phyloP scores from a whole-genome alignment of 2,888 invertebrate species.

The Autographa pulchrina region DNA sequence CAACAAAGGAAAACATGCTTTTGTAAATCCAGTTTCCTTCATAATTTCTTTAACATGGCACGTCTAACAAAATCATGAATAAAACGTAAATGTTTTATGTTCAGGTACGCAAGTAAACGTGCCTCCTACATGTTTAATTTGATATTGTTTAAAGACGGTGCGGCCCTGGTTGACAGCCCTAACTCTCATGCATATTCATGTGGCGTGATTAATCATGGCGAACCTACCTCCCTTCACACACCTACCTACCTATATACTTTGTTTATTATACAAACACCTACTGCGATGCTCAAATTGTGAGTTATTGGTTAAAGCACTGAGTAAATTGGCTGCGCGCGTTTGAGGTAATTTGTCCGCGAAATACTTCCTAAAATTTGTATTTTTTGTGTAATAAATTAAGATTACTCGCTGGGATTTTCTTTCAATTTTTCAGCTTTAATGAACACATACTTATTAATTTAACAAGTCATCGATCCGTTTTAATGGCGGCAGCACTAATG shows the following conservation, averaged over 20 bases:
- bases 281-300: constrained; percentile 69
- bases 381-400: constrained; percentile 47
- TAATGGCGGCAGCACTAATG: constrained; percentile 20
- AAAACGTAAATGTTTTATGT: constrained; percentile 53
- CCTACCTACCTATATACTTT: constrained; percentile 59
- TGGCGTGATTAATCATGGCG: constrained; percentile 84
- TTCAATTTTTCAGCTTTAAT: constrained; percentile 46
- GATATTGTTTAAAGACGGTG: constrained; percentile 84
- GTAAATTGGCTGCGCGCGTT: constrained; percentile 73
- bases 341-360: constrained; percentile 68
- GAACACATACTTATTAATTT: constrained; percentile 28
- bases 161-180: constrained; percentile 77
- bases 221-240: constrained; percentile 67
- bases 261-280: constrained; percentile 69
- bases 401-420: constrained; percentile 24
- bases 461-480: constrained; percentile 34
- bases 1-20: not conserved
- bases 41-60: constrained; percentile 33
- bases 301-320: constrained; percentile 68
- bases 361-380: constrained; percentile 47
- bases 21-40: constrained; percentile 25
- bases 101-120: constrained; percentile 54
- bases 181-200: constrained; percentile 87
- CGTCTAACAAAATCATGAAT: constrained; percentile 49
- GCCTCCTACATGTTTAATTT: constrained; percentile 81